phyloP scores from a whole-genome alignment of 2,797 vertebrate genomes.

The Sardinella longiceps region DNA sequence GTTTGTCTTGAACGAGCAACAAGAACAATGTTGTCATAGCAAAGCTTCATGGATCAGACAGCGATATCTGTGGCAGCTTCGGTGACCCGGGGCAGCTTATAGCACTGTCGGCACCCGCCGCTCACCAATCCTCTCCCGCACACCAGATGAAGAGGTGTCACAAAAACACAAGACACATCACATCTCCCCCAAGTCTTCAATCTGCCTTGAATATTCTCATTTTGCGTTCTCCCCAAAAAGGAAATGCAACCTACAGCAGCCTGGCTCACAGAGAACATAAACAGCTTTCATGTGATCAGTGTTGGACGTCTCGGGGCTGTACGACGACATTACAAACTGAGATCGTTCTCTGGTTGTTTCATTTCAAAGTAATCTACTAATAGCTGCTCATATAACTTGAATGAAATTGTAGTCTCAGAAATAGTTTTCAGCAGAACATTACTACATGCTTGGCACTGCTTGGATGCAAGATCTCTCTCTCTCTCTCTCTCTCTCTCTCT shows the following conservation, averaged over 20 bases:
- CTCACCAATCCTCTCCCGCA: slow-evolving; percentile 17
- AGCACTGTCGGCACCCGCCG: slow-evolving; percentile 46
- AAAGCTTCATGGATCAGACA: slow-evolving; percentile 71
- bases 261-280: slow-evolving; percentile 1
- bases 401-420: neutral
- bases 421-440: neutral
- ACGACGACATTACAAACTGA: neutral
- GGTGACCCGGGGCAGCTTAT: slow-evolving; percentile 67
- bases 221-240: neutral
- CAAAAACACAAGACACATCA: neutral
- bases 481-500: too few species aligned
- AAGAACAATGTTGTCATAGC: slow-evolving; percentile 75
- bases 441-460: neutral
- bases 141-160: slow-evolving; percentile 3
- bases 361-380: slow-evolving; percentile 8
- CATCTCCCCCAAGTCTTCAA: slow-evolving; percentile 23
- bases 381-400: neutral
- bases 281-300: slow-evolving; percentile 2
- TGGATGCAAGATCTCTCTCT: neutral
- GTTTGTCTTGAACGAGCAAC: slow-evolving; percentile 72
- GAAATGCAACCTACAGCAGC: neutral
- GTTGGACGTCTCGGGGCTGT: neutral
- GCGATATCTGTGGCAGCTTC: slow-evolving; percentile 67
- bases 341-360: neutral
- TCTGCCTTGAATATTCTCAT: slow-evolving; percentile 10